Percentiles rank a stretch among this genome's conserved stretches.
These are phyloP conservation scores for Dryobota labecula DNA, from an alignment of 2,888 invertebrate genomes.

Conservation along the genomic window DNA sequence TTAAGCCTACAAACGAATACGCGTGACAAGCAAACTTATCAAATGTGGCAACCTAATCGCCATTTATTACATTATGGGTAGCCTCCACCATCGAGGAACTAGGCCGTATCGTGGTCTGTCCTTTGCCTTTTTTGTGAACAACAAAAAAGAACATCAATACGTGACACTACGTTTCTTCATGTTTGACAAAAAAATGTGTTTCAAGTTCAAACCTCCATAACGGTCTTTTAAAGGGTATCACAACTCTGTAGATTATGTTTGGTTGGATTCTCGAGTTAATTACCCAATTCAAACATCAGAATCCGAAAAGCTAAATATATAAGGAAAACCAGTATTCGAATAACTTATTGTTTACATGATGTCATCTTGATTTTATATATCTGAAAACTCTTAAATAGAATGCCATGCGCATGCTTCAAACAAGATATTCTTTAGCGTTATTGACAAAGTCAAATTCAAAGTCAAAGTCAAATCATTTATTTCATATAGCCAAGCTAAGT, in stretches of 20 bases:
- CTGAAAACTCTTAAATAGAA: background rate
- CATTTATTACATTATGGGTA: too few relatives aligned
- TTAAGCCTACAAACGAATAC: too few relatives aligned
- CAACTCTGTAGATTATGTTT: background rate
- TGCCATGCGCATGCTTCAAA: background rate
- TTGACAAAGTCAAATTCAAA: too few relatives aligned
- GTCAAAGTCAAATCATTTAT: too few relatives aligned
- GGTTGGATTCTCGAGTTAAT: background rate
- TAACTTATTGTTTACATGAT: background rate
- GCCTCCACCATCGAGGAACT: slow-evolving; percentile 48
- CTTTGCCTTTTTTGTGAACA: slow-evolving; percentile 43
- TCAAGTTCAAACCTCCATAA: slow-evolving; percentile 38
- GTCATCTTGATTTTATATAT: background rate
- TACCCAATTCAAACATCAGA: too few relatives aligned
- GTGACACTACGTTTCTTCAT: slow-evolving; percentile 42
- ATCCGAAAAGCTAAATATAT: background rate
- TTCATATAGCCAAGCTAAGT: too few relatives aligned
- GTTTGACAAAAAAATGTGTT: slow-evolving; percentile 41
- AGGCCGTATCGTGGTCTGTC: slow-evolving; percentile 54
- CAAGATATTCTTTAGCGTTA: background rate
- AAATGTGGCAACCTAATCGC: too few relatives aligned
- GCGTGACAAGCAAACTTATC: too few relatives aligned
- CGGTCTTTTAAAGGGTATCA: slow-evolving; percentile 23
- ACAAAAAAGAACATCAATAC: slow-evolving; percentile 38
- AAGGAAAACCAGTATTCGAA: background rate